These are phyloP conservation scores for Ruditapes philippinarum DNA, from an alignment of 1,140 invertebrate species.

Conservation along the genomic window DNA sequence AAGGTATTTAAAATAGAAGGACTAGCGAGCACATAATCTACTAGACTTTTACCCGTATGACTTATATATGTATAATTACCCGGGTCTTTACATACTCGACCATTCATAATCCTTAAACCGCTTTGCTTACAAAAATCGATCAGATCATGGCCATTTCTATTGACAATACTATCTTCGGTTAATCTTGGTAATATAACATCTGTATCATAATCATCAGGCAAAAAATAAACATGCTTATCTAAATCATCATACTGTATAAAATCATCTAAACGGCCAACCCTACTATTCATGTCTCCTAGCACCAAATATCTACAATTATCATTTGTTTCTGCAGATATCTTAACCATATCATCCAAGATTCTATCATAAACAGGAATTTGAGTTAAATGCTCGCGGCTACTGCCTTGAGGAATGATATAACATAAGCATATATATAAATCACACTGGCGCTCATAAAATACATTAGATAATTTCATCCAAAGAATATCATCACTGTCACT, in stretches of 20 bases:
- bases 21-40: too few species aligned
- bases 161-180: too few species aligned
- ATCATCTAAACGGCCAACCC: background rate
- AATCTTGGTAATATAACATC: too few species aligned
- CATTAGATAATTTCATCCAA: background rate
- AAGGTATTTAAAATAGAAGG: too few species aligned
- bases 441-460: background rate
- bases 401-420: slow-evolving; percentile 10
- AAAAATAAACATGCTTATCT: too few species aligned
- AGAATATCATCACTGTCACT: background rate
- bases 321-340: background rate
- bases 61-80: too few species aligned
- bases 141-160: too few species aligned
- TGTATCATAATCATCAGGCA: too few species aligned
- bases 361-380: background rate
- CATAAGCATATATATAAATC: slow-evolving; percentile 32
- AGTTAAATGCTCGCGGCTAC: background rate
- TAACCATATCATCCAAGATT: background rate
- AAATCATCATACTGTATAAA: slow-evolving; percentile 16
- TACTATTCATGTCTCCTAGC: background rate
- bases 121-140: too few species aligned
- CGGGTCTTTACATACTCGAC: too few species aligned
- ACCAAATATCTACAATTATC: background rate
- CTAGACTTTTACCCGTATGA: too few species aligned
- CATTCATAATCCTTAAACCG: too few species aligned